phyloP scores from a whole-genome alignment of 2,797 vertebrate genomes.

The Sphenopsis melanotis region DNA sequence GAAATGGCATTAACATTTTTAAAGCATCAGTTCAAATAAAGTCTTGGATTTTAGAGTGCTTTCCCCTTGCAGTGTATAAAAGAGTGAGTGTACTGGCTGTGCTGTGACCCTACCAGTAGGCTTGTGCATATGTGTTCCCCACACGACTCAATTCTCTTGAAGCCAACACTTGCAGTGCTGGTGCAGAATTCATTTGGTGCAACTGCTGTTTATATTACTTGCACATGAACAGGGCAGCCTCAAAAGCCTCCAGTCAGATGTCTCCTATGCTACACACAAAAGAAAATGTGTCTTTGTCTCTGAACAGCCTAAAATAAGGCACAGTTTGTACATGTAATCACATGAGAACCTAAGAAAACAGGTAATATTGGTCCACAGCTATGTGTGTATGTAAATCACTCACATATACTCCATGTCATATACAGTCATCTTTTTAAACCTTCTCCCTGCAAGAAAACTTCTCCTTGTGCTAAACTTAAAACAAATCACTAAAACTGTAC shows the following conservation, averaged over 20 bases:
- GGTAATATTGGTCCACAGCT: background rate
- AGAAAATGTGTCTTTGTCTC: background rate
- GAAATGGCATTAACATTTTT: background rate
- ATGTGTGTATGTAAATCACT: background rate
- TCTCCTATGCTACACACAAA: background rate
- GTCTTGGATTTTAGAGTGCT: background rate
- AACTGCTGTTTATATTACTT: background rate
- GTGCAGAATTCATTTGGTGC: background rate
- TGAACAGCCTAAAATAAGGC: background rate
- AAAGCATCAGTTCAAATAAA: background rate
- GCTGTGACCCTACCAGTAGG: background rate
- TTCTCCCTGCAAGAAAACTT: background rate
- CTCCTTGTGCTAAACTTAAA: background rate
- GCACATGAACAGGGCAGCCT: background rate
- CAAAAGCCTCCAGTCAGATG: background rate
- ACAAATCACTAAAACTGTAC: background rate
- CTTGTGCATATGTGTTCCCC: background rate
- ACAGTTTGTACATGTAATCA: background rate
- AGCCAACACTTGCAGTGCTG: background rate
- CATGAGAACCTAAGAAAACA: background rate
- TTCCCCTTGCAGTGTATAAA: background rate
- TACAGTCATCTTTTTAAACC: background rate
- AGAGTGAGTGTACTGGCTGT: background rate
- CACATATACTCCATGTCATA: background rate
- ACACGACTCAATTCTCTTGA: background rate